Percentiles rank a stretch among this genome's conserved stretches.
Evolutionary conservation across 1,140 invertebrate genomes (phyloP).

Genomic region (Brachionus paranguensis): DNA sequence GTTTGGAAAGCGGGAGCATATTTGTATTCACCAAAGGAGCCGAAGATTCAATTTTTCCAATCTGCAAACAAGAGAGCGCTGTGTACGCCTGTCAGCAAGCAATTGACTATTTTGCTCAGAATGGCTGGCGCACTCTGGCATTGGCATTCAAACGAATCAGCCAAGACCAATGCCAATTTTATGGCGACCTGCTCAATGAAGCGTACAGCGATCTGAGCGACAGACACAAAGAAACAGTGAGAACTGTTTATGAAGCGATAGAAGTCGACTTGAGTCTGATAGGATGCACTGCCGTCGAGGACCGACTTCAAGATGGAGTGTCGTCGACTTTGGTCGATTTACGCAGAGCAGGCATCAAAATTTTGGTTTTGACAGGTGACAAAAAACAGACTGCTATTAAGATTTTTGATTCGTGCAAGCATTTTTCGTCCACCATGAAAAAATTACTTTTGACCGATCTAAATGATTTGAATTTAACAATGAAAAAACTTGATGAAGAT

Average conservation of each 20-base stretch:
- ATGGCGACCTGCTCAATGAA: not conserved
- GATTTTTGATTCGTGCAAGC: slow-evolving; percentile 84
- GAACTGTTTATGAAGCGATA: slow-evolving; percentile 25
- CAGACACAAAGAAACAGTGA: not conserved
- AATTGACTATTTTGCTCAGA: slow-evolving; percentile 6
- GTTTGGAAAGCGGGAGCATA: not conserved
- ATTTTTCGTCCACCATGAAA: not conserved
- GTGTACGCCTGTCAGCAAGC: not conserved
- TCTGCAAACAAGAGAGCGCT: not conserved
- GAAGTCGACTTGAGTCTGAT: slow-evolving; percentile 44
- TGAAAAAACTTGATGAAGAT: not conserved
- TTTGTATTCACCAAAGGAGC: slow-evolving; percentile 36
- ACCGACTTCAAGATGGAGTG: slow-evolving; percentile 74
- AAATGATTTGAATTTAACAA: not conserved
- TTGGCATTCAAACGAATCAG: not conserved
- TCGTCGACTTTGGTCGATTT: slow-evolving; percentile 77
- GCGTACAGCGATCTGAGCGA: not conserved
- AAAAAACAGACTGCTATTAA: slow-evolving; percentile 98
- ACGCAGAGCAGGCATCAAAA: slow-evolving; percentile 72
- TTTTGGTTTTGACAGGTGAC: slow-evolving; percentile 95
- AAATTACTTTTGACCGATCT: slow-evolving; percentile 15
- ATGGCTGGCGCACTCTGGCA: slow-evolving; percentile 16
- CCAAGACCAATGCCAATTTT: not conserved
- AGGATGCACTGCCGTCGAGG: slow-evolving; percentile 73
- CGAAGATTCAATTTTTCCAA: not conserved